Conservation (phyloP, 2,797 vertebrate genomes). For the Dryobates pubescens region DNA sequence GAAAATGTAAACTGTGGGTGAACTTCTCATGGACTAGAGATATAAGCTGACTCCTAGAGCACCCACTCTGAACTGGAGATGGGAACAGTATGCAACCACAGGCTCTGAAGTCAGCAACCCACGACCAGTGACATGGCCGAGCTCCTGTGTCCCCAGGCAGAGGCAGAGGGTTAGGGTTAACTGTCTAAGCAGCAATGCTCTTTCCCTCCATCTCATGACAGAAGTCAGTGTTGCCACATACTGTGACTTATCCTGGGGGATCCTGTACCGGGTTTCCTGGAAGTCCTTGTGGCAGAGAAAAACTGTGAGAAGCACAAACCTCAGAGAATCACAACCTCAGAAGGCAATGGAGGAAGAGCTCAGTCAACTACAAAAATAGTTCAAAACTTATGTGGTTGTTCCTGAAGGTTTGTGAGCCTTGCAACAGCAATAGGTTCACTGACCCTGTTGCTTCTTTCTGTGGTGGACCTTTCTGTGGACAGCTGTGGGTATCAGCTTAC, state of each 20-base stretch:
- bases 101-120: not conserved
- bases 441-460: not conserved
- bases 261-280: not conserved
- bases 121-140: not conserved
- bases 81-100: not conserved
- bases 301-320: not conserved
- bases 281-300: not conserved
- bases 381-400: not conserved
- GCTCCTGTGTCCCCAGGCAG: not conserved
- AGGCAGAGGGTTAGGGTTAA: not conserved
- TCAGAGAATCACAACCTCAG: not conserved
- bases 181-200: not conserved
- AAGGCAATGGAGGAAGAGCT: not conserved
- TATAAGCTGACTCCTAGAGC: not conserved
- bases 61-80: not conserved
- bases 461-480: not conserved
- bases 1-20: constrained; percentile 19
- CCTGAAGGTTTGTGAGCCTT: not conserved
- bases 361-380: not conserved
- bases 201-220: not conserved
- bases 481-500: not conserved
- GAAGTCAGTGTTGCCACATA: accelerated
- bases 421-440: accelerated
- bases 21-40: constrained; percentile 13
- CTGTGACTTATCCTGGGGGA: not conserved